Evolutionary conservation across 2,797 vertebrate species (phyloP).

Genomic region (Sebastes matsubarae): DNA sequence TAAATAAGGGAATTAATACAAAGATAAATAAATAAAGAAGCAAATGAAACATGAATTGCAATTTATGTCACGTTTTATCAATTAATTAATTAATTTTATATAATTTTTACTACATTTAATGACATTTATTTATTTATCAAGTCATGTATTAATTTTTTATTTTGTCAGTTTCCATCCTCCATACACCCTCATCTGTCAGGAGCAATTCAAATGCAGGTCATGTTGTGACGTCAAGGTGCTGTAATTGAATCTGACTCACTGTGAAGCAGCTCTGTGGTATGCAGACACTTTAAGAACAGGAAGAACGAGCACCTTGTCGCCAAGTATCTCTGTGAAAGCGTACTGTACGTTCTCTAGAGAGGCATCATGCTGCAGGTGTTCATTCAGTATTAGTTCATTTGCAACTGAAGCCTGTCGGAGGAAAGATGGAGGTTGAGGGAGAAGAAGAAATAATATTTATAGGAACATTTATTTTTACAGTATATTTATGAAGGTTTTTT

Average conservation of each 20-base stretch:
- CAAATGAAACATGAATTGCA: too few species aligned
- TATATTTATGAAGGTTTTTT: conserved; percentile 17
- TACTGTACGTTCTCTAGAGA: conserved; percentile 65
- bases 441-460: neutral
- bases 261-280: conserved; percentile 70
- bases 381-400: conserved; percentile 41
- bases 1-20: too few species aligned
- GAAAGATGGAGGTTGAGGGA: neutral
- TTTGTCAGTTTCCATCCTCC: too few species aligned
- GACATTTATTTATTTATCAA: too few species aligned
- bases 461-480: neutral
- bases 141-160: too few species aligned
- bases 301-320: conserved; percentile 70
- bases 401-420: conserved; percentile 17
- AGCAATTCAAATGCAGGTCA: neutral
- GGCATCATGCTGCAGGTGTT: conserved; percentile 68
- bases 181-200: conserved; percentile 72
- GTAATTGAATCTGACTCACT: neutral
- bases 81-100: too few species aligned
- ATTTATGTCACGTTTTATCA: too few species aligned
- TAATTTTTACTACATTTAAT: too few species aligned
- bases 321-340: conserved; percentile 70
- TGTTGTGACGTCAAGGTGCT: neutral
- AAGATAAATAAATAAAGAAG: too few species aligned
- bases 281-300: conserved; percentile 65